phyloP scores from a whole-genome alignment of 2,888 invertebrate species.

The Dascillus cervinus region DNA sequence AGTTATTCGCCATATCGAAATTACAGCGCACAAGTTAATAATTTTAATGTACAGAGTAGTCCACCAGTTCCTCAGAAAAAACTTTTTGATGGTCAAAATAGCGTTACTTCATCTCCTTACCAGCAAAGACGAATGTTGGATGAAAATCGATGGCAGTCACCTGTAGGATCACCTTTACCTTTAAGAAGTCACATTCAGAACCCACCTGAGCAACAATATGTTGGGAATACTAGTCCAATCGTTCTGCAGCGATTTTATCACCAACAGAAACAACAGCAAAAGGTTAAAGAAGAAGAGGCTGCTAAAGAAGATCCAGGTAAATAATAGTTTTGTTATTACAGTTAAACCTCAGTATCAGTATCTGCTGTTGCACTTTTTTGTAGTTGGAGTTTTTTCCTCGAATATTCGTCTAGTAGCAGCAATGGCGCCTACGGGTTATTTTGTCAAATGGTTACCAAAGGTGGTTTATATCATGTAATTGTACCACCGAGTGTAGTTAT shows the following conservation, averaged over 20 bases:
- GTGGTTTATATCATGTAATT: no score
- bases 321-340: not conserved
- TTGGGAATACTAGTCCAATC: slow-evolving; percentile 73
- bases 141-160: slow-evolving; percentile 35
- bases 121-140: slow-evolving; percentile 26
- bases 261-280: slow-evolving; percentile 64
- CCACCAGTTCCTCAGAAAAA: slow-evolving; percentile 4
- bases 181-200: slow-evolving; percentile 32
- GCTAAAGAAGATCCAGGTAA: slow-evolving; percentile 23
- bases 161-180: slow-evolving; percentile 39
- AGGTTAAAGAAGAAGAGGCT: slow-evolving; percentile 40
- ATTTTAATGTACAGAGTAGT: slow-evolving; percentile 6
- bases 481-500: no score
- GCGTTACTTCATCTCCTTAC: slow-evolving; percentile 19
- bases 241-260: slow-evolving; percentile 71
- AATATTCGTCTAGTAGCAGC: no score
- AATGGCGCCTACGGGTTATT: no score
- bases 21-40: slow-evolving; percentile 29
- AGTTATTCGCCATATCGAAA: slow-evolving; percentile 33
- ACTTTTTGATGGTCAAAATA: slow-evolving; percentile 6
- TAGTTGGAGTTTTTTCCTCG: no score
- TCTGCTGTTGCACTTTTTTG: no score
- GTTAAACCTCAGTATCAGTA: no score
- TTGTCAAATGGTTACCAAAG: no score
- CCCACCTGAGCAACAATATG: slow-evolving; percentile 35